Evolutionary conservation across 2,113 vertebrate genomes (phyloP), one percentile per base, ranked within the genome.

Genomic region (Hiodon tergisus): DNA sequence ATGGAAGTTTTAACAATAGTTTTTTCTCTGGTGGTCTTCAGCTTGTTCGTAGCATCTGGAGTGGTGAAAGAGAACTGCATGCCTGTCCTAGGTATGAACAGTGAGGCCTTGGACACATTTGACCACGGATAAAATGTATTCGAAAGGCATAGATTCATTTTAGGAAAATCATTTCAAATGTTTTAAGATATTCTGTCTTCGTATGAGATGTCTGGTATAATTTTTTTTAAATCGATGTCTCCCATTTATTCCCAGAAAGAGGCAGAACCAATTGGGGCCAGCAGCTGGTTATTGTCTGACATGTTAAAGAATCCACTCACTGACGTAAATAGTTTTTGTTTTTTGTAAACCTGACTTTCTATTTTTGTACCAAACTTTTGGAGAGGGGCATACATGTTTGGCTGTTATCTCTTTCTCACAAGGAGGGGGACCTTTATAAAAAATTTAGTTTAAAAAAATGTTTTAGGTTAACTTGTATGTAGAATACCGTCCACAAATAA

Each of bases 21-120:
- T 17, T 85, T 90, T 62, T 87, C 86, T 53, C 80, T 90, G 31
- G 54, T 88, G 77, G 83, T 89, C 54, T 92, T 91, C 17, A 54
- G 80, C 77, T 78, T 92, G 52, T 84, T 87, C 79, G 87, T 86
- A 3, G 75, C 88, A 11, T 76, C 65, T 53, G 89, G 89, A 66
- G 82, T 90, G 60, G 73, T 90, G 54, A 73, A 55, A 0, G 87
- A 90, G 71, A 83, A 70, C 14, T 74, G 70, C 47, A 59, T 55
- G 54, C 2, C 13, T 2, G 14, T 65, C 0, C 13, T 80, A 52
- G 86, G 86, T 89, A 86, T 2, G 76, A 62, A 4, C 48, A 6
- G 9, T 46, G 10, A 17, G 66, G 17, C 2, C 13, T 65, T 11
- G 6, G 8, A 53, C 48, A 46, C 6, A 73, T 11, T 10, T 63